A percentile compares a stretch with the other conserved stretches of the same genome.
phyloP scores from a whole-genome alignment of 2,797 vertebrate genomes.

The Epinephelus awoara region DNA sequence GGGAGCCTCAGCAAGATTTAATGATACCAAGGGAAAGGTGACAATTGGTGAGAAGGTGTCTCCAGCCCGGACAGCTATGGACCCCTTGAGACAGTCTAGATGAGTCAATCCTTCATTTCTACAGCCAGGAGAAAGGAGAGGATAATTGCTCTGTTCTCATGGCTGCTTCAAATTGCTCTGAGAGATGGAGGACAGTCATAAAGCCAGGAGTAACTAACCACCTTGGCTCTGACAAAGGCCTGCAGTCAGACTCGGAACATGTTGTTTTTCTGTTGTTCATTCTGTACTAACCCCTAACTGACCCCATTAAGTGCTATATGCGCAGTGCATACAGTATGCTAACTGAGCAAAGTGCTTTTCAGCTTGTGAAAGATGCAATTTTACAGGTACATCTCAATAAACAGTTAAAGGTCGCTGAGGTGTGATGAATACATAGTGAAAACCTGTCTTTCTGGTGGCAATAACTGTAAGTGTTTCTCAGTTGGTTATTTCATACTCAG shows the following conservation, averaged over 20 bases:
- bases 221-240: slow-evolving; percentile 64
- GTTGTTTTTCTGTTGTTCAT: slow-evolving; percentile 34
- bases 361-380: background rate
- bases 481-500: background rate
- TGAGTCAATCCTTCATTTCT: slow-evolving; percentile 84
- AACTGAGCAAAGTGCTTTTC: background rate
- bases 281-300: slow-evolving; percentile 18
- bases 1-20: slow-evolving; percentile 64
- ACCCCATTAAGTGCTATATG: slow-evolving; percentile 27
- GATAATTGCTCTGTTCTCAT: slow-evolving; percentile 84
- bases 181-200: slow-evolving; percentile 78
- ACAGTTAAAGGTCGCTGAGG: background rate
- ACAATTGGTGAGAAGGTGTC: slow-evolving; percentile 76
- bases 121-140: slow-evolving; percentile 73
- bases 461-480: background rate
- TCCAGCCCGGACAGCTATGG: slow-evolving; percentile 70
- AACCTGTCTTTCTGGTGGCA: background rate
- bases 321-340: background rate
- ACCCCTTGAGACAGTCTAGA: slow-evolving; percentile 77
- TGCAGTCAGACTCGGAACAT: slow-evolving; percentile 31
- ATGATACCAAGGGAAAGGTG: slow-evolving; percentile 67
- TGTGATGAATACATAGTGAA: too few relatives aligned
- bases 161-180: slow-evolving; percentile 79
- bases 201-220: slow-evolving; percentile 77
- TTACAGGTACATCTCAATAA: background rate